These are phyloP conservation scores for Varroa destructor DNA, from an alignment of 1,140 invertebrate species.

Conservation along the genomic window DNA sequence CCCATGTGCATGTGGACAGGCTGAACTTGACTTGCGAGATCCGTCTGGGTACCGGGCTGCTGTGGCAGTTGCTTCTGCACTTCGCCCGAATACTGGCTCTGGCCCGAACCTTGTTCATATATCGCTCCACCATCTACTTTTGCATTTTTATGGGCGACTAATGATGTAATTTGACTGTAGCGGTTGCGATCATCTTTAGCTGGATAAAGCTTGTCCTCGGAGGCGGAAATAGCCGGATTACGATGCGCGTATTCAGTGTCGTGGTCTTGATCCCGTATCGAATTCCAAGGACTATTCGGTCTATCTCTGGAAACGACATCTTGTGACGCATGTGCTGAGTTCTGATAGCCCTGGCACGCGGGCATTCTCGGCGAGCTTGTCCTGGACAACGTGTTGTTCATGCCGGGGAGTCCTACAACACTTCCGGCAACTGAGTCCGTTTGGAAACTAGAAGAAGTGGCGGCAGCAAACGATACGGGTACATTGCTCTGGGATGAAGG, in stretches of 20 bases:
- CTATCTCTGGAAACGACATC: neutral
- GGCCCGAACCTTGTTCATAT: neutral
- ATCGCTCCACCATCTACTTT: too few relatives aligned
- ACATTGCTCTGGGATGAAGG: neutral
- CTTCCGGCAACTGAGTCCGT: neutral
- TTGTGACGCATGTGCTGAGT: too few relatives aligned
- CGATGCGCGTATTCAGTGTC: conserved; percentile 23
- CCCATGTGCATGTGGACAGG: too few relatives aligned
- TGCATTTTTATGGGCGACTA: too few relatives aligned
- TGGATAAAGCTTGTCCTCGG: conserved; percentile 8
- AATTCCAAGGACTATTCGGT: neutral
- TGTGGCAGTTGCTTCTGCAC: conserved; percentile 26
- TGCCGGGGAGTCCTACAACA: too few relatives aligned
- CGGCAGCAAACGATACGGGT: conserved; percentile 7
- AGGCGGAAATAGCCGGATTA: conserved; percentile 9
- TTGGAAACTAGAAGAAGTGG: conserved; percentile 14
- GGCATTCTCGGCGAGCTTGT: too few relatives aligned
- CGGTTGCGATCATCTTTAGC: too few relatives aligned
- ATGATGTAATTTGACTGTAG: too few relatives aligned
- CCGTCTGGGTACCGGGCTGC: conserved; percentile 8
- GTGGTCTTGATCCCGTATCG: neutral
- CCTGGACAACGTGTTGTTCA: too few relatives aligned
- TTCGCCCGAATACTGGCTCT: neutral
- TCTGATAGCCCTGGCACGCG: too few relatives aligned
- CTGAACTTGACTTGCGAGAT: too few relatives aligned